Evolutionary conservation across 2,888 invertebrate species (phyloP).

Genomic region (Eupelmus urozonus): DNA sequence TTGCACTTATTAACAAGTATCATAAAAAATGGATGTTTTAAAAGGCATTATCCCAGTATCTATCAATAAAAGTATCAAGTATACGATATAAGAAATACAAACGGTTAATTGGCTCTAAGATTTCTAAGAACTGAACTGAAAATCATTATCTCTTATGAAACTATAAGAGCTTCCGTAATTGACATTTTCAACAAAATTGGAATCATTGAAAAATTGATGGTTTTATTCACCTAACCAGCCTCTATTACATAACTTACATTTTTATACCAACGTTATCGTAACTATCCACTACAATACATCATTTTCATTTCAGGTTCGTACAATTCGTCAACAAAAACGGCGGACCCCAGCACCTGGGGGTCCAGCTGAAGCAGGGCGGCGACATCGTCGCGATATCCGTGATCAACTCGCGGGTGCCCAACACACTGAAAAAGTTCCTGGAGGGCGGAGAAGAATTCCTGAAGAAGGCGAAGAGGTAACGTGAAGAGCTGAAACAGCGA

Average conservation of each 20-base stretch:
- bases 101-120: no score
- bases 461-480: constrained; percentile 80
- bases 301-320: constrained; percentile 80
- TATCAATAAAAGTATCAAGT: no score
- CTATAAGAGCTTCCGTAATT: no score
- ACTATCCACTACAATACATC: no score
- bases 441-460: constrained; percentile 77
- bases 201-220: no score
- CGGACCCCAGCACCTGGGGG: constrained; percentile 83
- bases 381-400: constrained; percentile 83
- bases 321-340: constrained; percentile 83
- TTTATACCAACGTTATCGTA: no score
- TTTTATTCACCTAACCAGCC: no score
- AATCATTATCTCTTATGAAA: no score
- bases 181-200: no score
- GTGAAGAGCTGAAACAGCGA: neutral
- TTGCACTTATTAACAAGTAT: constrained; percentile 15
- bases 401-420: constrained; percentile 80
- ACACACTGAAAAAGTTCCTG: constrained; percentile 80
- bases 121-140: no score
- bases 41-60: neutral
- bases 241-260: no score
- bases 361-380: constrained; percentile 82
- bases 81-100: no score
- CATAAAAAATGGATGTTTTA: neutral